Percentiles rank a stretch among this genome's conserved stretches.
Conservation (phyloP, 2,113 vertebrate genomes). For the Phainopepla nitens region DNA sequence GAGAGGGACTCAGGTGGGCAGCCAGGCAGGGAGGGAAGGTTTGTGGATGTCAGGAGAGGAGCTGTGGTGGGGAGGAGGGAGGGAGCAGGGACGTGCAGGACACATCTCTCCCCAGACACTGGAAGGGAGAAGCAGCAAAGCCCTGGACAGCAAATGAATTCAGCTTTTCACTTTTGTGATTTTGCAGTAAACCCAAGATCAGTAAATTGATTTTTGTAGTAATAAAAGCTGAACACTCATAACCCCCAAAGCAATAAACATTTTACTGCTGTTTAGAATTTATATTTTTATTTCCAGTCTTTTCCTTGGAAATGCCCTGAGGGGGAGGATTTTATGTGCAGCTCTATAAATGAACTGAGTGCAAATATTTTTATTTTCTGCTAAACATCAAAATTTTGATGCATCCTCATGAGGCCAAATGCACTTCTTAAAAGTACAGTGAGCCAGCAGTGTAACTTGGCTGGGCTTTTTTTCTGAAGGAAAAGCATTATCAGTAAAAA, state of each 20-base stretch:
- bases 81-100: neutral
- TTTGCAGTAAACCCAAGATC: slow-evolving; percentile 56
- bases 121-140: neutral
- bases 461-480: neutral
- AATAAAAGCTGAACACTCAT: slow-evolving; percentile 67
- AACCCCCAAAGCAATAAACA: slow-evolving; percentile 65
- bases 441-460: neutral
- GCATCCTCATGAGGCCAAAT: slow-evolving; percentile 35
- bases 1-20: neutral
- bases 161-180: slow-evolving; percentile 54
- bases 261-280: slow-evolving; percentile 69
- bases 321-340: slow-evolving; percentile 49
- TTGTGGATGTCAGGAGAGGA: neutral
- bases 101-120: rapidly evolving
- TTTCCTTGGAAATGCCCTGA: slow-evolving; percentile 38
- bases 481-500: neutral
- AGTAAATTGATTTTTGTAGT: slow-evolving; percentile 67
- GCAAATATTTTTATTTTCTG: slow-evolving; percentile 70
- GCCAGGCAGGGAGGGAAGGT: neutral
- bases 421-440: slow-evolving; percentile 18
- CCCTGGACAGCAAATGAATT: neutral
- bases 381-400: slow-evolving; percentile 53
- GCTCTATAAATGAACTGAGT: slow-evolving; percentile 57
- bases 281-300: slow-evolving; percentile 65
- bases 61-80: neutral